Evolutionary conservation across 1,140 invertebrate species (phyloP).

Genomic region (Cydia splendana): DNA sequence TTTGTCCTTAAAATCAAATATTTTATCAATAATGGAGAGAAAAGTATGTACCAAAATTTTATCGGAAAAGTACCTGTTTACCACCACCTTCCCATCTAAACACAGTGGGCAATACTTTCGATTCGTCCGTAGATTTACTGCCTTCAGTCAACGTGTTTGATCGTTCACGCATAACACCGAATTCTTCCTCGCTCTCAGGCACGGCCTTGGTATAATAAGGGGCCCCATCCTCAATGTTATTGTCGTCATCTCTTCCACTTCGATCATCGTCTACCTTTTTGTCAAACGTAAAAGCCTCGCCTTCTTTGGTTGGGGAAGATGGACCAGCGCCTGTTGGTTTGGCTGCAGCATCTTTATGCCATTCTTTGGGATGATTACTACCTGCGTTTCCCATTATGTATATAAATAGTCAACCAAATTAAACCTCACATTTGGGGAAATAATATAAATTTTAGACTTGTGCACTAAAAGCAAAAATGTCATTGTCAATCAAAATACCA

Average conservation of each 20-base stretch:
- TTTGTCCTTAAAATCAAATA: constrained; percentile 31
- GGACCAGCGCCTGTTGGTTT: constrained; percentile 80
- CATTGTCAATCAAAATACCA: background rate
- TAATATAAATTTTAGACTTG: background rate
- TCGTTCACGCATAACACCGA: constrained; percentile 81
- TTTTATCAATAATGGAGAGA: background rate
- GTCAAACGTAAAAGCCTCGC: constrained; percentile 92
- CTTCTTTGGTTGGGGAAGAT: constrained; percentile 86
- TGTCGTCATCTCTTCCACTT: constrained; percentile 74
- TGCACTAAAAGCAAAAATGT: background rate
- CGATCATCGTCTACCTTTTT: constrained; percentile 87
- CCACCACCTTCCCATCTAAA: constrained; percentile 98
- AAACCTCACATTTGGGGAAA: background rate
- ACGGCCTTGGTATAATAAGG: constrained; percentile 87
- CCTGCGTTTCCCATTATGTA: constrained; percentile 87
- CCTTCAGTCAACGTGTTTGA: constrained; percentile 87
- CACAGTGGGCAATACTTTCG: constrained; percentile 94
- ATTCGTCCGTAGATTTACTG: constrained; percentile 75
- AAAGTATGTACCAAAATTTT: background rate
- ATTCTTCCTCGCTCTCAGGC: constrained; percentile 77
- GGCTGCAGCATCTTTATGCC: constrained; percentile 80
- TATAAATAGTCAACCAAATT: background rate
- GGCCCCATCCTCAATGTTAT: constrained; percentile 89
- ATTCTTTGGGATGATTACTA: constrained; percentile 84
- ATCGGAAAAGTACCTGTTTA: constrained; percentile 82